Evolutionary conservation across 2,888 invertebrate species (phyloP).

Genomic region (Lasioglossum malachurum): DNA sequence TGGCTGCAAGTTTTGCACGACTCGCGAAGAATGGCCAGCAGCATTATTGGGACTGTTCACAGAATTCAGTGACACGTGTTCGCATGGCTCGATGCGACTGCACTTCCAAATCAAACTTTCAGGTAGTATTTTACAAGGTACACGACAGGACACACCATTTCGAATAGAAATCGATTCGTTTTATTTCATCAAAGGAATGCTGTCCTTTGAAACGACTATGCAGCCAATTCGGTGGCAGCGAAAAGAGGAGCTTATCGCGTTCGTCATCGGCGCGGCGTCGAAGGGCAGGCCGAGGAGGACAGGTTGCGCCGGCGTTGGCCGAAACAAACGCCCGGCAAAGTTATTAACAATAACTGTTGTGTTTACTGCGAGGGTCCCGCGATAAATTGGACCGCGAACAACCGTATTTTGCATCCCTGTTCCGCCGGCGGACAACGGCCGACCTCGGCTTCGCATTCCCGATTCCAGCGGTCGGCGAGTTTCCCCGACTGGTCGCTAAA

Average conservation of each 20-base stretch:
- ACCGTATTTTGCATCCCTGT: slow-evolving; percentile 26
- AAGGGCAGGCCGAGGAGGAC: not conserved
- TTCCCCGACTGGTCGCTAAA: slow-evolving; percentile 36
- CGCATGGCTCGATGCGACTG: not conserved
- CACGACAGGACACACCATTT: not conserved
- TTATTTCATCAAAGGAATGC: not conserved
- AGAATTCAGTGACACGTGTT: not conserved
- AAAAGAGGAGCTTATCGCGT: not conserved
- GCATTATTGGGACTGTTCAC: not conserved
- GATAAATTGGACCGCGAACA: slow-evolving; percentile 23
- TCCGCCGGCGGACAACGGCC: slow-evolving; percentile 6
- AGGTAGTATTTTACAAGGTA: not conserved
- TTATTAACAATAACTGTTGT: slow-evolving; percentile 25
- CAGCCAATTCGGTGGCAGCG: not conserved
- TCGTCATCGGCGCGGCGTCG: not conserved
- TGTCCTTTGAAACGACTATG: not conserved
- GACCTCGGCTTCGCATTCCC: slow-evolving; percentile 25
- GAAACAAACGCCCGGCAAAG: slow-evolving; percentile 11
- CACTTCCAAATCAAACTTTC: not conserved
- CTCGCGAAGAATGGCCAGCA: not conserved
- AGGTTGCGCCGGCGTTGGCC: not conserved
- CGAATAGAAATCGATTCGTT: not conserved
- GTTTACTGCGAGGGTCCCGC: slow-evolving; percentile 6
- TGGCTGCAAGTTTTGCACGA: not conserved
- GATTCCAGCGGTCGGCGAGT: slow-evolving; percentile 21